Base-by-base conservation (phyloP, 1,140 invertebrate genomes). In the Calosoma granatense region DNA sequence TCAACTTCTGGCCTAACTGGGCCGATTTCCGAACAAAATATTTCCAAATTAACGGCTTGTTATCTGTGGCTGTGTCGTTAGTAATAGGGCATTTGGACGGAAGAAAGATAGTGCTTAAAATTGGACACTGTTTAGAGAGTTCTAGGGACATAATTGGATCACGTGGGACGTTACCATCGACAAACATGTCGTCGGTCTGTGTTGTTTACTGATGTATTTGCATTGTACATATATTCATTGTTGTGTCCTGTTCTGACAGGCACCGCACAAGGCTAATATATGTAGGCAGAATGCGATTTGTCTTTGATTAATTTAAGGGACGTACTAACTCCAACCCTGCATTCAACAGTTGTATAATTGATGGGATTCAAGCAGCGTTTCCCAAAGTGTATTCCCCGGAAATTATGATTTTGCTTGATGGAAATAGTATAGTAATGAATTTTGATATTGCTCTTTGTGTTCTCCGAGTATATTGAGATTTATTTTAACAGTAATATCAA, bases 341-440 rank as follows among this genome's bases (percentile, higher is more conserved):
- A 12, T 47, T 47, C 9, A 47, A 47, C 41, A 47, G 41, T 12
- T 47, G 41, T 17, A 47, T 47, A 47, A 47, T 47, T 47, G 41
- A 47, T 47, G 41, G 17, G 17, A 47, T 47, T 47, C 9, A 36
- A 36, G 6, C 6, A 6, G 26, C 26, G 6, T 9, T 36, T 9
- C 26, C 6, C 26, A 36, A 36, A 36, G n/a, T n/a, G n/a, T n/a
- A n/a, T n/a, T n/a, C n/a, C n/a, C n/a, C n/a, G n/a, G n/a, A n/a
- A n/a, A n/a, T n/a, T n/a, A n/a, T n/a, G n/a, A n/a, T n/a, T n/a
- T n/a, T n/a, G n/a, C n/a, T n/a, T n/a, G n/a, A n/a, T n/a, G n/a
- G n/a, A n/a, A n/a, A n/a, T n/a, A n/a, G n/a, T n/a, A n/a, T n/a
- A n/a, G n/a, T n/a, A n/a, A n/a, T n/a, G n/a, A n/a, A n/a, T n/a